Percentiles rank a stretch among this genome's conserved stretches.
Conservation (phyloP, 2,113 vertebrate species). For the Fregetta grallaria region DNA sequence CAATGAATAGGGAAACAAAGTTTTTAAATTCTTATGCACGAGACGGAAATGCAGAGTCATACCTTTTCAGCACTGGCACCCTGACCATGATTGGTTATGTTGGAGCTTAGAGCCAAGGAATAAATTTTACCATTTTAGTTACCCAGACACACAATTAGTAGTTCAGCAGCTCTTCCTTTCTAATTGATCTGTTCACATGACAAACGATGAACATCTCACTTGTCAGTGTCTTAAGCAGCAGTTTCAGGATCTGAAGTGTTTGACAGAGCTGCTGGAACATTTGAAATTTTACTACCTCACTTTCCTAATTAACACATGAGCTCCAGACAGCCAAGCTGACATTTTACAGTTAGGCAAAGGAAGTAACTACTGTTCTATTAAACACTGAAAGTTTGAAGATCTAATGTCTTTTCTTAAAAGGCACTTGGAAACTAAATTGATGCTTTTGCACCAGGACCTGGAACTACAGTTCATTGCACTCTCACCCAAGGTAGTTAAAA, state of each 20-base stretch:
- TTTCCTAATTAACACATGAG: slow-evolving; percentile 55
- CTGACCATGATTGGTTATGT: background rate
- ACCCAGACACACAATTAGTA: slow-evolving; percentile 12
- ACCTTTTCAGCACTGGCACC: background rate
- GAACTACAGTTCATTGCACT: background rate
- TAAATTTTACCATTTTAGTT: background rate
- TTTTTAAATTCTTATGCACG: background rate
- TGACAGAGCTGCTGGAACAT: slow-evolving; percentile 67
- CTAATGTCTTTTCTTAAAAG: slow-evolving; percentile 6
- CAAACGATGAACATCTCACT: slow-evolving; percentile 62
- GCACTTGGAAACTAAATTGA: background rate
- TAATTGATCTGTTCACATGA: slow-evolving; percentile 56
- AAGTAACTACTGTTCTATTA: background rate
- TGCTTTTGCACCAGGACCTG: background rate
- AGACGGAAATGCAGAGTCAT: background rate
- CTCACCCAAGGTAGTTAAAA: background rate
- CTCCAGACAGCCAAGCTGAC: slow-evolving; percentile 48
- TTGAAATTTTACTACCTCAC: slow-evolving; percentile 54
- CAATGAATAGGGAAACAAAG: background rate
- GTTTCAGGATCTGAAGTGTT: slow-evolving; percentile 53
- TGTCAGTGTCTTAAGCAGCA: slow-evolving; percentile 50
- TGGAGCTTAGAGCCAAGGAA: background rate
- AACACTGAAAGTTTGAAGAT: background rate
- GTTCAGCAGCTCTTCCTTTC: slow-evolving; percentile 16
- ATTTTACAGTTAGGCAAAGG: background rate